Evolutionary conservation across 2,797 vertebrate genomes (phyloP), one percentile per base, ranked within the genome.

Genomic region (Halcyon badia): DNA sequence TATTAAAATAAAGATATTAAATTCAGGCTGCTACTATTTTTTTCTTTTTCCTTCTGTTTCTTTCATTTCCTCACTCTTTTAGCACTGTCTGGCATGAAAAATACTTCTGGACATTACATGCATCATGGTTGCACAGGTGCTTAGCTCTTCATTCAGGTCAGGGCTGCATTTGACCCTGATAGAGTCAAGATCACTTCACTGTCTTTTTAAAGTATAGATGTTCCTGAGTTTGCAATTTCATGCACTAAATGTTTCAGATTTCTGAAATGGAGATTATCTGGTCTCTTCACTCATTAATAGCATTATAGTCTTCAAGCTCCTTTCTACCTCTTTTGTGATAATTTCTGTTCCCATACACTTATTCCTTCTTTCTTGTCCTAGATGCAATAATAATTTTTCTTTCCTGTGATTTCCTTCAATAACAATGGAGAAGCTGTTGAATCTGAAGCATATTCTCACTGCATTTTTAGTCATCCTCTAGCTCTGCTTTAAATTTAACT

Each of bases 201-300:
- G 25, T 82, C 46, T 84, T 90, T 83, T 77, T 54, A 72, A 91
- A 89, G 70, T 69, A 72, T 46, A 89, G 75, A 37, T 89, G 58
- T 69, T 89, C 62, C 75, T 10, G 82, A 83, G 75, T 83, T 78
- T 85, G 71, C 62, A 94, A 87, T 95, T 96, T 96, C 82, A 87
- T 85, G 87, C 87, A 83, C 78, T 78, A 87, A n/a, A 76, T 91
- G 75, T 65, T 93, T 91, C 71, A 91, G 54, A 79, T 87, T 93
- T 95, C 62, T 85, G 49, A 96, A 91, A 91, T 52, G 25, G 58
- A 92, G 73, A 82, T 84, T 87, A 89, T 41, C 37, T 54, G 42
- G 15, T 79, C 18, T 31, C 21, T 69, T 87, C 18, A 28, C 42
- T 95, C 58, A 83, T 51, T 82, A 60, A 33, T 37, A 89, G 3